Base-by-base conservation (phyloP, 1,140 invertebrate genomes). In the Teleopsis dalmanni region DNA sequence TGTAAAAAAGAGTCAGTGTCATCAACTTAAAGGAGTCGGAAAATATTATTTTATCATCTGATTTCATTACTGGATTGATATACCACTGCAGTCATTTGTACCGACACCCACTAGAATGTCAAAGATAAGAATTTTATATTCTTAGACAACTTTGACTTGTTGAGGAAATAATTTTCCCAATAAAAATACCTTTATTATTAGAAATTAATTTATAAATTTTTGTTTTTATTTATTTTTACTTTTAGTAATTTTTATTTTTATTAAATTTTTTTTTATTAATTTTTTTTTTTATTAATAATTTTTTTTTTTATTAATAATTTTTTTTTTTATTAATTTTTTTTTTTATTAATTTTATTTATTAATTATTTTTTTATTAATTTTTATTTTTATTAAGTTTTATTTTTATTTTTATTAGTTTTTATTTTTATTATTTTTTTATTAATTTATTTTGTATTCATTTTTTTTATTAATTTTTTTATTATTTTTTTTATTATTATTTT, bases 391-490 rank as follows among this genome's bases (percentile, higher is more conserved):
- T 40, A 1, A 18, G n/a, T 19, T 8, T 40, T 16, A 40, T 7
- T 3, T 7, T 2, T 1, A 18, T 40, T 22, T 22, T 40, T 40
- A 4, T 40, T 40, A 21, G 2, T 22, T 18, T 22, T 14, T 18
- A 40, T 40, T 40, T 40, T 16, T 1, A 40, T 44, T 44, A 19
- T 33, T 27, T 44, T 44, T 44, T 13, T 21, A 3, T 44, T 44
- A 19, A 44, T 13, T 31, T 21, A 9, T 43, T 43, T 14, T 26
- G 26, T 43, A 2, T 23, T 9, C 6, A 23, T 19, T 16, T 33
- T 16, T 44, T 21, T 44, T 16, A 33, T 44, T 18, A 31, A 18
- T 16, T 27, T 27, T 8, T 2, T 1, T 29, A n/a, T 16, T 8
- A 9, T 43, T 43, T 29, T 2, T 43, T 4, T 27, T 2, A 10